Conservation (phyloP, 2,113 vertebrate genomes). For the Chionodraco myersi region DNA sequence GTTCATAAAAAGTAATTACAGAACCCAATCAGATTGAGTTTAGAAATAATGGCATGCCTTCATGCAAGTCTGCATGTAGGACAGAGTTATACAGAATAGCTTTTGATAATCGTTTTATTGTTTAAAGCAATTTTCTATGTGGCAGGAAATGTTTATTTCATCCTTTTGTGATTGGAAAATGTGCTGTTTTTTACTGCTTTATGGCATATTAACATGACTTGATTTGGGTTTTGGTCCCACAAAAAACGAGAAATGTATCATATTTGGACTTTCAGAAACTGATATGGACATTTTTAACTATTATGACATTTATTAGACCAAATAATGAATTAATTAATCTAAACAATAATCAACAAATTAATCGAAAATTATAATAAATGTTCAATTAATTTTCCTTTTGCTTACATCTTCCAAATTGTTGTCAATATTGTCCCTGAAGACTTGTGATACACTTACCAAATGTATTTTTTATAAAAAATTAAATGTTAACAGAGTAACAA, state of each 20-base stretch:
- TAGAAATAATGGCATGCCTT: background rate
- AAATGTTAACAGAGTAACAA: background rate
- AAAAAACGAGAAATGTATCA: background rate
- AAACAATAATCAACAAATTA: too few species aligned
- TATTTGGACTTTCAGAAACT: too few species aligned
- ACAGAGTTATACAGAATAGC: background rate
- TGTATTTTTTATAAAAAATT: too few species aligned
- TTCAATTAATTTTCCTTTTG: too few species aligned
- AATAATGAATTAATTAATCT: background rate
- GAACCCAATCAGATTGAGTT: background rate
- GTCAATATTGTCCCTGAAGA: too few species aligned
- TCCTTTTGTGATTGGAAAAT: too few species aligned
- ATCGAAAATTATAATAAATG: too few species aligned
- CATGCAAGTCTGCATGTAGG: background rate
- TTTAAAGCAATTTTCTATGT: background rate
- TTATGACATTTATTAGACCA: background rate
- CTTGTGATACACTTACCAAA: too few species aligned
- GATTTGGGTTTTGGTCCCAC: too few species aligned
- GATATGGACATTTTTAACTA: background rate
- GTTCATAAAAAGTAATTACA: background rate
- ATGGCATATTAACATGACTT: too few species aligned
- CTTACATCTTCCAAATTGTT: too few species aligned
- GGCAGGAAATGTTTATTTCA: background rate
- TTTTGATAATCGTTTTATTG: background rate
- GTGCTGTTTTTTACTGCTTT: background rate